Percentiles rank a stretch among this genome's conserved stretches.
Evolutionary conservation across 2,113 vertebrate species (phyloP).

Genomic region (Zonotrichia leucophrys): DNA sequence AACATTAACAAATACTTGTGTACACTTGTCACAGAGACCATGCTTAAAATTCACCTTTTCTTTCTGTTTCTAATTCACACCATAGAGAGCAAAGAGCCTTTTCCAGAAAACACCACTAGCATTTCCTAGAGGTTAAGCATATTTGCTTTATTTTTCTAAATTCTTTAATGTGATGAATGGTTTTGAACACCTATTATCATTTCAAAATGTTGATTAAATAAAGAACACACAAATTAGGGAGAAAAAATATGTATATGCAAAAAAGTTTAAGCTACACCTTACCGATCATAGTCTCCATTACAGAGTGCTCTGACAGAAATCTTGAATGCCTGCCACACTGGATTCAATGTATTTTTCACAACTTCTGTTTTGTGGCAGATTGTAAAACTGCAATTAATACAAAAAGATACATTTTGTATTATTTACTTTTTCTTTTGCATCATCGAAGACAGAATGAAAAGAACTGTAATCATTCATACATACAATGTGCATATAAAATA

Average conservation of each 20-base stretch:
- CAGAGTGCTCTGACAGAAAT: constrained; percentile 89
- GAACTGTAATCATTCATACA: neutral
- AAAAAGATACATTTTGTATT: neutral
- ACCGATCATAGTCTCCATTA: constrained; percentile 93
- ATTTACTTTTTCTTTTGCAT: neutral
- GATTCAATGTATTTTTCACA: constrained; percentile 90
- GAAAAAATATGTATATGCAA: neutral
- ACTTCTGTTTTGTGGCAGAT: constrained; percentile 94
- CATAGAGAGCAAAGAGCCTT: neutral
- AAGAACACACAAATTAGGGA: neutral
- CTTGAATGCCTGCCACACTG: constrained; percentile 93
- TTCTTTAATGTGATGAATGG: neutral
- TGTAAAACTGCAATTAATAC: constrained; percentile 80
- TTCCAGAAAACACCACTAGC: neutral
- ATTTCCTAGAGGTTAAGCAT: neutral
- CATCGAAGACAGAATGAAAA: neutral
- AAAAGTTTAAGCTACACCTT: constrained; percentile 4
- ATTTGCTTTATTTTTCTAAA: neutral
- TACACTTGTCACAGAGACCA: neutral
- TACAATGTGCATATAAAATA: neutral
- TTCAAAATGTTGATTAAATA: neutral
- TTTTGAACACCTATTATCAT: neutral
- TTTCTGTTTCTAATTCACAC: constrained; percentile 5
- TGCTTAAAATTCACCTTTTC: neutral
- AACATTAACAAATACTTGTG: neutral